phyloP scores from a whole-genome alignment of 2,797 vertebrate species.

The Eupleurogrammus muticus region DNA sequence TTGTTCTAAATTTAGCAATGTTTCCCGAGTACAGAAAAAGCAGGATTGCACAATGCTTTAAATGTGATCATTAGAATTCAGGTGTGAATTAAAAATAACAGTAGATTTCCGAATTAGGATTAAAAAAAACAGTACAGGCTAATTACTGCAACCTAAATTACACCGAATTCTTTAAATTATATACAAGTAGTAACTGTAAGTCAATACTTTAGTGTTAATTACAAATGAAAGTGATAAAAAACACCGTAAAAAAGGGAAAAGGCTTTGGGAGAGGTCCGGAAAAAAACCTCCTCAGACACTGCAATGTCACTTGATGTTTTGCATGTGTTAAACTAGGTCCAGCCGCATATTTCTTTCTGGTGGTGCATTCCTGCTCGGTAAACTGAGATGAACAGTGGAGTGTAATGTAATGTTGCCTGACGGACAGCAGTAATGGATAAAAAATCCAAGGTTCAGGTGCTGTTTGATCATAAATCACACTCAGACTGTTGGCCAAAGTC shows the following conservation, averaged over 20 bases:
- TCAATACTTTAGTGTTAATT: slow-evolving; percentile 4
- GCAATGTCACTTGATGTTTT: slow-evolving; percentile 43
- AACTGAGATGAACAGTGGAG: slow-evolving; percentile 72
- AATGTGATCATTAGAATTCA: slow-evolving; percentile 29
- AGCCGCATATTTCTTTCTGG: slow-evolving; percentile 47
- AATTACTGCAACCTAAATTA: slow-evolving; percentile 8
- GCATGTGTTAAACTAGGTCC: slow-evolving; percentile 60
- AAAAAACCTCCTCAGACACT: slow-evolving; percentile 33
- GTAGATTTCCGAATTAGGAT: slow-evolving; percentile 7
- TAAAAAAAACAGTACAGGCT: slow-evolving; percentile 11
- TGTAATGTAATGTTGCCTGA: slow-evolving; percentile 79
- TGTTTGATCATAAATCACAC: slow-evolving; percentile 84
- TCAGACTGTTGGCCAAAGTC: slow-evolving; percentile 76
- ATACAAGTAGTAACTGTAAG: background rate
- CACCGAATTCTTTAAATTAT: slow-evolving; percentile 3
- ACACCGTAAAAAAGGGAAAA: slow-evolving; percentile 23
- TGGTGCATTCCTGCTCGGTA: slow-evolving; percentile 54
- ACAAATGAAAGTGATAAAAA: slow-evolving; percentile 11
- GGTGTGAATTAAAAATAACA: slow-evolving; percentile 25
- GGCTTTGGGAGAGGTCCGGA: background rate
- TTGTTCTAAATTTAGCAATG: slow-evolving; percentile 51
- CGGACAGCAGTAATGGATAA: slow-evolving; percentile 82
- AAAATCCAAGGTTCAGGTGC: slow-evolving; percentile 82
- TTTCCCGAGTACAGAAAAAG: slow-evolving; percentile 32
- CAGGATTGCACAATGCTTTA: slow-evolving; percentile 24